These are phyloP conservation scores for Hirtodrosophila trivittata DNA, from an alignment of 2,888 invertebrate species.

Conservation along the genomic window DNA sequence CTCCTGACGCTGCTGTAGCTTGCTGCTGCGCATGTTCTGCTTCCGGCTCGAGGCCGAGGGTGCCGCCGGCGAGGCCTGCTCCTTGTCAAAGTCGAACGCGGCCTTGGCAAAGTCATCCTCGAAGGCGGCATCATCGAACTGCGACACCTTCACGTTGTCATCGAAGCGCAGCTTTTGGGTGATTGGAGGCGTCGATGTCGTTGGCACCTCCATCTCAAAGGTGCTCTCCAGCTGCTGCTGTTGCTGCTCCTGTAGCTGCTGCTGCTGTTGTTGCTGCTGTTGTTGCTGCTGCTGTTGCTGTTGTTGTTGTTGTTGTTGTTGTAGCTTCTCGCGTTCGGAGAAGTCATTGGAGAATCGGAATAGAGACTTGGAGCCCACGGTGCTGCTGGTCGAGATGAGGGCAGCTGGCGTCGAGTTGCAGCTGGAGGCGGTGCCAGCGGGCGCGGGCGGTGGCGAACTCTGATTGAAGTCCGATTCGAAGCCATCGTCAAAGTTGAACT, in stretches of 20 bases:
- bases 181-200: slow-evolving; percentile 69
- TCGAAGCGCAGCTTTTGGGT: slow-evolving; percentile 86
- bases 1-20: slow-evolving; percentile 85
- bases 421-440: slow-evolving; percentile 79
- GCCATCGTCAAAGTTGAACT: slow-evolving; percentile 83
- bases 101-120: slow-evolving; percentile 86
- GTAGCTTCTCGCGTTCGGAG: slow-evolving; percentile 83
- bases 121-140: slow-evolving; percentile 83
- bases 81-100: slow-evolving; percentile 82
- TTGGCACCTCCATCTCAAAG: slow-evolving; percentile 64
- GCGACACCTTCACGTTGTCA: slow-evolving; percentile 88
- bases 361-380: slow-evolving; percentile 77
- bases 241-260: slow-evolving; percentile 49
- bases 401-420: slow-evolving; percentile 80
- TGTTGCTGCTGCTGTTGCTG: slow-evolving; percentile 42
- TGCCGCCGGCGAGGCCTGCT: slow-evolving; percentile 69
- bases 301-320: slow-evolving; percentile 51
- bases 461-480: slow-evolving; percentile 84
- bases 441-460: slow-evolving; percentile 78
- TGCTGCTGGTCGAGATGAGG: slow-evolving; percentile 56
- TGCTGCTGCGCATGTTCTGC: slow-evolving; percentile 82
- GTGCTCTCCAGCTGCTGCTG: slow-evolving; percentile 51
- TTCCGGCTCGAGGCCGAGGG: slow-evolving; percentile 59
- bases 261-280: slow-evolving; percentile 50
- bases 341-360: slow-evolving; percentile 87